Conservation (phyloP, 2,797 vertebrate species). For the Onychomys arenicola region DNA sequence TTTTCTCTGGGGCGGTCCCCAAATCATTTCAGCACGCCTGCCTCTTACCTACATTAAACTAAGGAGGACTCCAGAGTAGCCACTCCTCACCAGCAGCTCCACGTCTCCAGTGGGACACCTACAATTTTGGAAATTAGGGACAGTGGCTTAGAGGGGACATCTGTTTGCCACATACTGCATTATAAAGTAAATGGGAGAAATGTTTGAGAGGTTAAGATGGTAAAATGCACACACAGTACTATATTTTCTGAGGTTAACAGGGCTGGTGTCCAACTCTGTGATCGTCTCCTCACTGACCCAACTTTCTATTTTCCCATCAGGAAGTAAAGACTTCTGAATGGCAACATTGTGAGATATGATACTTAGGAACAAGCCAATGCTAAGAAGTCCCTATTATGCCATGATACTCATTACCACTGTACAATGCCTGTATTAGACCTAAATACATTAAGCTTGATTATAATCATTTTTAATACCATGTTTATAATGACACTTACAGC, state of each 20-base stretch:
- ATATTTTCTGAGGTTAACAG: conserved; percentile 73
- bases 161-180: conserved; percentile 59
- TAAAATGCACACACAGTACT: conserved; percentile 45
- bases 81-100: conserved; percentile 68
- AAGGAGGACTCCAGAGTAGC: conserved; percentile 81
- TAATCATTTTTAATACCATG: conserved; percentile 77
- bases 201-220: conserved; percentile 73
- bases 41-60: conserved; percentile 82
- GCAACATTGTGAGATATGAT: conserved; percentile 63
- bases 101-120: conserved; percentile 81
- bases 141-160: conserved; percentile 71
- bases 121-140: conserved; percentile 82
- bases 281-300: conserved; percentile 60
- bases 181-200: conserved; percentile 70
- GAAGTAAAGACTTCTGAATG: conserved; percentile 54
- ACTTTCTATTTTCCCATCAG: conserved; percentile 64
- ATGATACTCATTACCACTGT: conserved; percentile 44
- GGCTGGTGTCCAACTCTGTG: conserved; percentile 37
- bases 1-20: conserved; percentile 77
- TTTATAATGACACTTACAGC: conserved; percentile 78
- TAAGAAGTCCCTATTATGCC: conserved; percentile 52
- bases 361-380: conserved; percentile 49
- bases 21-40: conserved; percentile 83
- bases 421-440: conserved; percentile 78
- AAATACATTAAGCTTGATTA: conserved; percentile 81